Base-by-base conservation (phyloP, 2,888 invertebrate genomes). In the Xanthia icteritia region DNA sequence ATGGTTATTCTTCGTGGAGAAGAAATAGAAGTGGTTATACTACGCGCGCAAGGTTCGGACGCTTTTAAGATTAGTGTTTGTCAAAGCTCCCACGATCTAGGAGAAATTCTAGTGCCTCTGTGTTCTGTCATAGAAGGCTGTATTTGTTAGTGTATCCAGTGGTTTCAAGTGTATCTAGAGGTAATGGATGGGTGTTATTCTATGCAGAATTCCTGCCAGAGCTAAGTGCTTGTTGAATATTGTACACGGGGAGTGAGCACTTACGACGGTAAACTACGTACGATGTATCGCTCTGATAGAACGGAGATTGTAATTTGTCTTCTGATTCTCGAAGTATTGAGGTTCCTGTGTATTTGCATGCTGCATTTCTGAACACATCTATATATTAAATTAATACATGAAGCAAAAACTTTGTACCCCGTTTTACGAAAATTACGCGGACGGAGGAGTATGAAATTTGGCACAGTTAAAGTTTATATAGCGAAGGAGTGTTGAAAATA, bases 201-300 rank as follows among this genome's bases (percentile, higher is more conserved):
- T 45, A 79, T 58, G 51, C 74, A 65, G 36, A 79, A 36, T 81
- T 66, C 58, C 74, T 60, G 54, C 23, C 23, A 36, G 36, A 79
- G 45, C 65, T 79, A 73, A 79, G 74, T 73, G 78, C 65, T 74
- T 60, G 78, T 65, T 74, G 54, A 65, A 81, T 81, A 79, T 81
- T 79, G 74, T 73, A 81, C 27, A 73, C 45, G 58, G 54, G 58
- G 17, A 60, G 58, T 8, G 23, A 73, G 51, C 81, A 78, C 65
- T 78, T 66, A 81, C 36, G 74, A 31, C 6, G 36, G 6, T 17
- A 54, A 54, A 51, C 6, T 65, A 36, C 42, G 36, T 65, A 36
- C 42, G 36, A 23, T 15, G 58, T 58, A 73, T 73, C 15, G 5
- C 36, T 73, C 27, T 23, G 45, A 54, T 63, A 9, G 45, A 60